Evolutionary conservation across 2,113 vertebrate species (phyloP).

Genomic region (Gorsachius goisagi): DNA sequence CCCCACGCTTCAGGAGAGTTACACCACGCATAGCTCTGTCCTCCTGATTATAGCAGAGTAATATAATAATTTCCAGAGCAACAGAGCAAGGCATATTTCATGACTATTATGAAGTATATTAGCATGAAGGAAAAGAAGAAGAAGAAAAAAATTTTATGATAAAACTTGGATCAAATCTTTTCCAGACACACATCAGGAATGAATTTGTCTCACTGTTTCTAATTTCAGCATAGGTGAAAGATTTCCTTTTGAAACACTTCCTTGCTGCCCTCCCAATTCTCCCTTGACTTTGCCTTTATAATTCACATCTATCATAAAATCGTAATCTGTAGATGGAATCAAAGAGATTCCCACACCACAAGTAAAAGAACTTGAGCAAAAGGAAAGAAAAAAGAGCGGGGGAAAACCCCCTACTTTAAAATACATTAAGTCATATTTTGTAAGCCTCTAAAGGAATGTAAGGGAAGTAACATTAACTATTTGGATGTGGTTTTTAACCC

Average conservation of each 20-base stretch:
- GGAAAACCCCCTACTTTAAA: not conserved
- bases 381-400: not conserved
- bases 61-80: slow-evolving; percentile 47
- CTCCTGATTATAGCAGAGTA: not conserved
- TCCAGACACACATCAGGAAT: slow-evolving; percentile 56
- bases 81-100: slow-evolving; percentile 11
- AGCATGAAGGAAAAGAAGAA: not conserved
- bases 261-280: not conserved
- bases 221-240: slow-evolving; percentile 48
- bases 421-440: not conserved
- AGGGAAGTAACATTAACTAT: slow-evolving; percentile 10
- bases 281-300: not conserved
- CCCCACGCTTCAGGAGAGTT: not conserved
- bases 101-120: not conserved
- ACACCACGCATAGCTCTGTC: not conserved
- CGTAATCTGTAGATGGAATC: not conserved
- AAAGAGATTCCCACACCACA: not conserved
- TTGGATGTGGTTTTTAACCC: not conserved
- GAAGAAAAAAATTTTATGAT: not conserved
- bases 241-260: slow-evolving; percentile 28
- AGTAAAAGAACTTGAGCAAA: not conserved
- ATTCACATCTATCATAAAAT: not conserved
- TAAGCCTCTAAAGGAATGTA: slow-evolving; percentile 30
- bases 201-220: slow-evolving; percentile 29
- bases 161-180: slow-evolving; percentile 48